Evolutionary conservation across 2,797 vertebrate species (phyloP).

Genomic region (Gymnothorax reevesii): DNA sequence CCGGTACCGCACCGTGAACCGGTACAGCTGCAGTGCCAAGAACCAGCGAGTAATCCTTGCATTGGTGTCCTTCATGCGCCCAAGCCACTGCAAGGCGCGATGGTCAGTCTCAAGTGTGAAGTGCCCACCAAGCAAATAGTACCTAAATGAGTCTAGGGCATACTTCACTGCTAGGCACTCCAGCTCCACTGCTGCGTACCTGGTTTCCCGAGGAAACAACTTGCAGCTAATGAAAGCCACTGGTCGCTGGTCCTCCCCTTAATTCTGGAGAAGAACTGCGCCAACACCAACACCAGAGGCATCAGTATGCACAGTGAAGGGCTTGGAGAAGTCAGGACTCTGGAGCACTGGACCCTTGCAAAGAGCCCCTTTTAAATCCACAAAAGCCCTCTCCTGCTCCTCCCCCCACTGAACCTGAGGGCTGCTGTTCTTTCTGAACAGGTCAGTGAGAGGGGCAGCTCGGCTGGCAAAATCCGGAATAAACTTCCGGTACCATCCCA

Average conservation of each 20-base stretch:
- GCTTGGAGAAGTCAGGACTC: background rate
- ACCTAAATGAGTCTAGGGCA: too few relatives aligned
- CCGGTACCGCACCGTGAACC: background rate
- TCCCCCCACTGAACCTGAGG: background rate
- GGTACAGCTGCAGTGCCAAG: too few relatives aligned
- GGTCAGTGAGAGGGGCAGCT: background rate
- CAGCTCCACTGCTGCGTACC: background rate
- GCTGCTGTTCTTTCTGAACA: background rate
- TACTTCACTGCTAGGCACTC: background rate
- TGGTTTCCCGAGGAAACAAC: too few relatives aligned
- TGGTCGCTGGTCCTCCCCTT: background rate
- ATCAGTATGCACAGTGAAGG: constrained; percentile 3
- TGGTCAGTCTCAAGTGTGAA: too few relatives aligned
- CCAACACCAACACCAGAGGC: background rate
- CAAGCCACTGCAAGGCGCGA: too few relatives aligned
- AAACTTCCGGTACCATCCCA: constrained; percentile 7
- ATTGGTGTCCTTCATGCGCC: too few relatives aligned
- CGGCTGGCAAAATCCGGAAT: background rate
- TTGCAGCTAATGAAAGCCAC: too few relatives aligned
- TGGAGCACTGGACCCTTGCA: background rate
- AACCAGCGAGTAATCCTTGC: too few relatives aligned
- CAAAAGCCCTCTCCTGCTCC: background rate
- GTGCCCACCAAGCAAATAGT: too few relatives aligned
- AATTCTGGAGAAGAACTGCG: background rate
- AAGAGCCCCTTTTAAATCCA: background rate